These are phyloP conservation scores for Drosophila neutralis DNA, from an alignment of 2,888 invertebrate genomes.

Conservation along the genomic window DNA sequence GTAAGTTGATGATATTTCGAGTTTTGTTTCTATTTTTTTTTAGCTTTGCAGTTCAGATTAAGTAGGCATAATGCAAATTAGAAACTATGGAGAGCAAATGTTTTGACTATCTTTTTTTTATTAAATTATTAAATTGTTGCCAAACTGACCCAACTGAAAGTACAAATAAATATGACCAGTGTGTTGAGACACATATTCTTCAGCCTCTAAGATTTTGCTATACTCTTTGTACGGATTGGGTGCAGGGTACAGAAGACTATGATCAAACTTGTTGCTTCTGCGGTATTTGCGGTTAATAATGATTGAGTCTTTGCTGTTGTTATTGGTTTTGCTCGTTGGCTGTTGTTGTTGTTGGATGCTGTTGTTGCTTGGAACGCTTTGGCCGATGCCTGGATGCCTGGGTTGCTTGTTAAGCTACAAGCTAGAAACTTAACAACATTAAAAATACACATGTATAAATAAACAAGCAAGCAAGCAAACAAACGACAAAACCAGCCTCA, in stretches of 20 bases:
- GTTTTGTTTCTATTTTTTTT: neutral
- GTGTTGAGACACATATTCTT: neutral
- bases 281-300: constrained; percentile 54
- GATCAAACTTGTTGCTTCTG: constrained; percentile 47
- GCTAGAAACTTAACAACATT: constrained; percentile 62
- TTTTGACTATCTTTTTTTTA: neutral
- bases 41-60: neutral
- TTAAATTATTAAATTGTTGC: neutral
- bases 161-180: neutral
- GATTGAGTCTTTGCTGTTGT: constrained; percentile 46
- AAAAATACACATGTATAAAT: constrained; percentile 64
- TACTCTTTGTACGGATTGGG: constrained; percentile 7
- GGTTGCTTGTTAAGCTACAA: constrained; percentile 56
- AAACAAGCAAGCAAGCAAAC: constrained; percentile 45
- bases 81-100: neutral
- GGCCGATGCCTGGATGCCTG: constrained; percentile 26
- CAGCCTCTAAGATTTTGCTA: neutral
- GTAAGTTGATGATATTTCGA: neutral
- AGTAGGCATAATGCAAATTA: neutral
- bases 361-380: constrained; percentile 15
- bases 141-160: neutral
- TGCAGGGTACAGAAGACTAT: constrained; percentile 12
- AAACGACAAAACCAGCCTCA: constrained; percentile 57
- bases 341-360: constrained; percentile 27
- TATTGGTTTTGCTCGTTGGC: constrained; percentile 5